Evolutionary conservation across 2,113 vertebrate species (phyloP).

Genomic region (Sturnus vulgaris): DNA sequence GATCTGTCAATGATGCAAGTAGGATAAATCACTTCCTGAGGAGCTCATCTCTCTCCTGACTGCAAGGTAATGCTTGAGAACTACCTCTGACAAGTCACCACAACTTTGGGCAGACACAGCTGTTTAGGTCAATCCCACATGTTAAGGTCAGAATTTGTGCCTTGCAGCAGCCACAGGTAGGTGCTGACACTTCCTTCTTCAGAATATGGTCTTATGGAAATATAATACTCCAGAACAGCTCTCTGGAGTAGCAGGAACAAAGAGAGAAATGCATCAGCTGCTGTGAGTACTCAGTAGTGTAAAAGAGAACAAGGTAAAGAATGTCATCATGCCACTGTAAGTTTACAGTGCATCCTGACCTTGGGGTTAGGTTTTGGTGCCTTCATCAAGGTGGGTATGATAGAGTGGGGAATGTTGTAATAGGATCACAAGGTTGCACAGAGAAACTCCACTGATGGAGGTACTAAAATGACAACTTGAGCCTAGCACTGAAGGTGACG

Average conservation of each 20-base stretch:
- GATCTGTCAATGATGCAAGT: fast-evolving
- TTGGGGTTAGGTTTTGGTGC: neutral
- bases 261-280: neutral
- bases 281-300: neutral
- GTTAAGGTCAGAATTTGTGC: neutral
- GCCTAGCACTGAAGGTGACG: neutral
- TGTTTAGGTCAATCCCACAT: neutral
- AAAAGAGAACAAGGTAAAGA: neutral
- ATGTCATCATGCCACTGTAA: neutral
- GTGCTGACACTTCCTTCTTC: neutral
- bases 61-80: neutral
- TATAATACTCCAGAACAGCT: neutral
- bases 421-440: neutral
- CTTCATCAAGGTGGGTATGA: neutral
- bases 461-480: neutral
- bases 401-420: neutral
- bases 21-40: neutral
- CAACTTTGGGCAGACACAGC: neutral
- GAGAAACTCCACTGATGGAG: neutral
- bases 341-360: neutral
- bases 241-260: neutral
- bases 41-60: neutral
- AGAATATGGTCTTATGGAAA: neutral
- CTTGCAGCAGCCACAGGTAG: neutral
- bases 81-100: neutral